A percentile compares a stretch with the other conserved stretches of the same genome.
These are phyloP conservation scores for Todiramphus saurophagus DNA, from an alignment of 2,113 vertebrate species.

Conservation along the genomic window DNA sequence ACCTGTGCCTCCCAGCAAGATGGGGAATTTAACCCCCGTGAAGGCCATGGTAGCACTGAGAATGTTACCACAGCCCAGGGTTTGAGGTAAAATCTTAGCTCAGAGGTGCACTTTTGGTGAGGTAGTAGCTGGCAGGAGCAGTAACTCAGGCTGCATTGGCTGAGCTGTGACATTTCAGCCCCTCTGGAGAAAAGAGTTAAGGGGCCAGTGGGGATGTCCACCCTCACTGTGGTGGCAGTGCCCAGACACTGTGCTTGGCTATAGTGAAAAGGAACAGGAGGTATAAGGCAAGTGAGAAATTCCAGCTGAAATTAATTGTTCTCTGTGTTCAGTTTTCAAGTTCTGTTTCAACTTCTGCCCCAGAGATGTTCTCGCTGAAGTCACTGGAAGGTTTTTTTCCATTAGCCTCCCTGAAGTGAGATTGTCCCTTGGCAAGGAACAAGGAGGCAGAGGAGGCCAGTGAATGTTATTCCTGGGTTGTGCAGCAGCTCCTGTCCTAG, in stretches of 20 bases:
- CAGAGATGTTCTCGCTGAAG: not conserved
- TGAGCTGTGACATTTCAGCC: not conserved
- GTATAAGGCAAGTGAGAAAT: not conserved
- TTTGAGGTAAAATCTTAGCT: not conserved
- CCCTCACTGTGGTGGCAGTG: rapidly evolving
- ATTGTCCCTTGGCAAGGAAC: not conserved
- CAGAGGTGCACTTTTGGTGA: not conserved
- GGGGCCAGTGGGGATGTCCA: rapidly evolving
- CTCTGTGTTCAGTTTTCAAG: not conserved
- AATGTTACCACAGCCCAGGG: not conserved
- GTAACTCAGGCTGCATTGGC: rapidly evolving
- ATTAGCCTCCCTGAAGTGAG: not conserved
- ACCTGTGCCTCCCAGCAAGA: rapidly evolving
- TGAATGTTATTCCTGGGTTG: not conserved
- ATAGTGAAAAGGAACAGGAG: not conserved
- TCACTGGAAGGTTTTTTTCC: not conserved
- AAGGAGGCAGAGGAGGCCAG: not conserved
- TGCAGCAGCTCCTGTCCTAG: not conserved
- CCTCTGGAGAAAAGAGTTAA: not conserved
- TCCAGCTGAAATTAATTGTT: not conserved
- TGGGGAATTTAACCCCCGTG: not conserved
- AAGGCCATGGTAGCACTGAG: not conserved
- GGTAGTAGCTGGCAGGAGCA: not conserved
- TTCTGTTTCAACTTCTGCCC: not conserved
- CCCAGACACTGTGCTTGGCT: not conserved